Evolutionary conservation across 37 sponge, comb jelly and placozoan genomes (phyloP).

Genomic region (Aphrocallistes beatrix): DNA sequence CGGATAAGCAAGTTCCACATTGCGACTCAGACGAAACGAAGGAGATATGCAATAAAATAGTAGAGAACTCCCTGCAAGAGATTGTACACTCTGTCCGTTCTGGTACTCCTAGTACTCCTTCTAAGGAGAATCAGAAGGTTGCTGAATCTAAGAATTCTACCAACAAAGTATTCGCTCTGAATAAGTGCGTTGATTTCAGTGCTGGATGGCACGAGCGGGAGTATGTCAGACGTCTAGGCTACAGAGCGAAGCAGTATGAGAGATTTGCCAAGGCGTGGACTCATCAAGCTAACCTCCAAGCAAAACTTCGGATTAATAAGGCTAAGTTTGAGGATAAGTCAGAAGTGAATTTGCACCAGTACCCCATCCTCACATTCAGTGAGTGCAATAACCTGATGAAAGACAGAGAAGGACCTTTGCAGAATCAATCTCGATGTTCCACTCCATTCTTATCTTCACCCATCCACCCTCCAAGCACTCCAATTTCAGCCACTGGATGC

Average conservation of each 20-base stretch:
- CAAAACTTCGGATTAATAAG: neutral
- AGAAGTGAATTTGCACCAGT: neutral
- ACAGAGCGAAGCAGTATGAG: neutral
- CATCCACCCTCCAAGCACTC: no score
- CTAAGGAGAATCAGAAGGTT: no score
- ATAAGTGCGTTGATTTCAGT: neutral
- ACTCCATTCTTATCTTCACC: no score
- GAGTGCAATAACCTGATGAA: neutral
- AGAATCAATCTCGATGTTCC: neutral
- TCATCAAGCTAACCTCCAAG: neutral
- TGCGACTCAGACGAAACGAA: no score
- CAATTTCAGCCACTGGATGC: neutral
- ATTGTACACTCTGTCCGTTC: no score
- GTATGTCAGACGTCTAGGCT: conserved; percentile 6
- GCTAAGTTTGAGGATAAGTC: neutral
- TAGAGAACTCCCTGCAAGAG: no score
- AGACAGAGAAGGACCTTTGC: neutral
- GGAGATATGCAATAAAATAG: no score
- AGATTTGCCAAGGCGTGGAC: neutral
- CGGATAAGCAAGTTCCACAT: no score
- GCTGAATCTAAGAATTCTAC: neutral
- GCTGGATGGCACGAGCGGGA: conserved; percentile 5
- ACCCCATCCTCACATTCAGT: neutral
- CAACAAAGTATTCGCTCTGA: neutral
- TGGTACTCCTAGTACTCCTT: no score